A percentile compares a stretch with the other conserved stretches of the same genome.
Evolutionary conservation across 2,888 invertebrate genomes (phyloP).

Genomic region (Anthophora plumipes): DNA sequence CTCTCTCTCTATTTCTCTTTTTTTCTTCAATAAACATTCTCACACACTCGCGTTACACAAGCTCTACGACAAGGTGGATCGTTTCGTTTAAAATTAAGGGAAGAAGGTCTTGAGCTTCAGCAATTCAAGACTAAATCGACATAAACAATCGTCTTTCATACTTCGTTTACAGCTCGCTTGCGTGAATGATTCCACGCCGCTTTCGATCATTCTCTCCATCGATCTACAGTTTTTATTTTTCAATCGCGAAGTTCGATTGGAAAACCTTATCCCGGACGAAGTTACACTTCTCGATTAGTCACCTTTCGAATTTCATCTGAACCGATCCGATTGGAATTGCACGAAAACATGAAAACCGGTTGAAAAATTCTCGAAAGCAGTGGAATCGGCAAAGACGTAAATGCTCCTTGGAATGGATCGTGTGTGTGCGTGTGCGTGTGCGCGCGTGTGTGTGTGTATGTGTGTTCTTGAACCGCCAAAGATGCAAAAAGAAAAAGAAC

Average conservation of each 20-base stretch:
- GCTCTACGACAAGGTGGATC: constrained; percentile 44
- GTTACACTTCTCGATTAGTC: too few species aligned
- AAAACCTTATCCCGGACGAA: not conserved
- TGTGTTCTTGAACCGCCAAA: constrained; percentile 21
- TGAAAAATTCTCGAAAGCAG: constrained; percentile 6
- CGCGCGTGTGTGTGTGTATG: constrained; percentile 3
- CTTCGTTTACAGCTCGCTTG: not conserved
- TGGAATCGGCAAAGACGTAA: constrained; percentile 50
- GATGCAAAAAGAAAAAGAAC: constrained; percentile 27
- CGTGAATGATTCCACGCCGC: constrained; percentile 21
- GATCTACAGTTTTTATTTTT: not conserved
- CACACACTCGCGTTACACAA: constrained; percentile 22
- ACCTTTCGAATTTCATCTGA: too few species aligned
- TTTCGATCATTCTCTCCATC: not conserved
- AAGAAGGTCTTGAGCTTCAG: constrained; percentile 38
- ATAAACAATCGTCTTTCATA: not conserved
- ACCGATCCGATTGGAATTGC: too few species aligned
- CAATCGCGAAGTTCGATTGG: not conserved
- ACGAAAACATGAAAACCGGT: not conserved
- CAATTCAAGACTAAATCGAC: constrained; percentile 35
- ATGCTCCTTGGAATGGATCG: constrained; percentile 76
- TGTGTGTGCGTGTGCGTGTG: not conserved
- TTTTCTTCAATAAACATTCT: constrained; percentile 44
- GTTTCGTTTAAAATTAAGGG: constrained; percentile 30
- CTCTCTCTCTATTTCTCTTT: constrained; percentile 9